A percentile compares a stretch with the other conserved stretches of the same genome.
Conservation (phyloP, 2,888 invertebrate species). For the Acrobasis repandana region DNA sequence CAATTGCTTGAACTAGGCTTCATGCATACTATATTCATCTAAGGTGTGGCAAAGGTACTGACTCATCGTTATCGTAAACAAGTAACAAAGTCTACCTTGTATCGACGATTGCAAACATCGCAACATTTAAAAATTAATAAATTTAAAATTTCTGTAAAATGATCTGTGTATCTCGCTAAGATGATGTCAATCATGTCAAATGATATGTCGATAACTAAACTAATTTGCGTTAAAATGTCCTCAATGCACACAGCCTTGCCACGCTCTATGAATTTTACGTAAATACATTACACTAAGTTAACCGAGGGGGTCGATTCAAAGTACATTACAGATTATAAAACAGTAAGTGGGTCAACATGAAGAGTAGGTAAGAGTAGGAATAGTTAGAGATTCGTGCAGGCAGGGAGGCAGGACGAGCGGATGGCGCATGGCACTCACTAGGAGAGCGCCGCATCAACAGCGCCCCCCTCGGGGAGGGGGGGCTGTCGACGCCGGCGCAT, state of each 20-base stretch:
- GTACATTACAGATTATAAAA: conserved; percentile 78
- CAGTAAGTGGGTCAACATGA: conserved; percentile 76
- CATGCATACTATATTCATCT: conserved; percentile 79
- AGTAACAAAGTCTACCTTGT: conserved; percentile 69
- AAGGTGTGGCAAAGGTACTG: conserved; percentile 83
- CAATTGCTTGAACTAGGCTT: conserved; percentile 59
- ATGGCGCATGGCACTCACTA: conserved; percentile 53
- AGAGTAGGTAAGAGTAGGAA: conserved; percentile 53
- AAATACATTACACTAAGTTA: conserved; percentile 80
- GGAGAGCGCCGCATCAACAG: conserved; percentile 53
- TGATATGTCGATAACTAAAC: conserved; percentile 77
- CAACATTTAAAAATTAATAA: conserved; percentile 59
- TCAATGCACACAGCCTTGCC: conserved; percentile 88
- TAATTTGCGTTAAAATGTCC: conserved; percentile 82
- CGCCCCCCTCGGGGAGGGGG: conserved; percentile 55
- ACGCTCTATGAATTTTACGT: conserved; percentile 83
- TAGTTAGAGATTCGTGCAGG: conserved; percentile 76
- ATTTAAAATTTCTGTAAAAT: conserved; percentile 64
- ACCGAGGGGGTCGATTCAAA: conserved; percentile 79
- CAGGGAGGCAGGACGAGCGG: conserved; percentile 61
- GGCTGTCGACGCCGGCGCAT: conserved; percentile 68
- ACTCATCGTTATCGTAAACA: conserved; percentile 68
- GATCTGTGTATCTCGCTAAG: conserved; percentile 75
- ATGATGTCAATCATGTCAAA: conserved; percentile 74
- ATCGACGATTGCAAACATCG: conserved; percentile 64